Conservation (phyloP, 2,113 vertebrate species). For the Chlorocebus sabaeus region DNA sequence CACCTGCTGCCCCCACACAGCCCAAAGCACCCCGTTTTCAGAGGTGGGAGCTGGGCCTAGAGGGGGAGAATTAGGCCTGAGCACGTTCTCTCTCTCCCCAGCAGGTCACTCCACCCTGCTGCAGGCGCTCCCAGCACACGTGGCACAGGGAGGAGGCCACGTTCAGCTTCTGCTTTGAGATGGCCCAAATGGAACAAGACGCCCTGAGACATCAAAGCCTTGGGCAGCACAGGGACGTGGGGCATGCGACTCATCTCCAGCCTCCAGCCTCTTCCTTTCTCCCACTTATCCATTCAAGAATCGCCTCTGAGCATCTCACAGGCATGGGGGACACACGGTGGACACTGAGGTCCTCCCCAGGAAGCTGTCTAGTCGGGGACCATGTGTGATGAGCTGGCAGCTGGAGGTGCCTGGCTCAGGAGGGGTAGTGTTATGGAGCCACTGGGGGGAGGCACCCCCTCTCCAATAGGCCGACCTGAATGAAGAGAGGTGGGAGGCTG, state of each 20-base stretch:
- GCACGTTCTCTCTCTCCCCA: neutral
- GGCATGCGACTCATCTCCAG: no score
- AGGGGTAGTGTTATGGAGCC: neutral
- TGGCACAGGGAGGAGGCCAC: neutral
- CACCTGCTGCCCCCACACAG: neutral
- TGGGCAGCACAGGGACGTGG: neutral
- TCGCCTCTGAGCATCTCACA: neutral
- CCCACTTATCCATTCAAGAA: neutral
- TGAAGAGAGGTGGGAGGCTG: neutral
- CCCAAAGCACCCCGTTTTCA: neutral
- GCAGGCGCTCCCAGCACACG: neutral
- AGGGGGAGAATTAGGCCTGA: neutral
- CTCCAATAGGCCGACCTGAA: neutral
- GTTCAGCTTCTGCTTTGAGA: neutral
- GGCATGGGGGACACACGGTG: neutral
- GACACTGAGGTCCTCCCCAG: neutral
- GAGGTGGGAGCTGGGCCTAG: neutral
- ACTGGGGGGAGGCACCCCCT: neutral
- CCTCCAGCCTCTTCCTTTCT: neutral
- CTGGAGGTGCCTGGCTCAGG: neutral
- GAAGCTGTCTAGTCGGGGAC: no score
- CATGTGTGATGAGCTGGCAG: neutral
- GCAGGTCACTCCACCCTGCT: neutral
- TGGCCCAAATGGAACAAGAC: fast-evolving
- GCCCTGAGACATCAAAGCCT: neutral